phyloP scores from a whole-genome alignment of 1,140 invertebrate species.

The Drosophila micromelanica region DNA sequence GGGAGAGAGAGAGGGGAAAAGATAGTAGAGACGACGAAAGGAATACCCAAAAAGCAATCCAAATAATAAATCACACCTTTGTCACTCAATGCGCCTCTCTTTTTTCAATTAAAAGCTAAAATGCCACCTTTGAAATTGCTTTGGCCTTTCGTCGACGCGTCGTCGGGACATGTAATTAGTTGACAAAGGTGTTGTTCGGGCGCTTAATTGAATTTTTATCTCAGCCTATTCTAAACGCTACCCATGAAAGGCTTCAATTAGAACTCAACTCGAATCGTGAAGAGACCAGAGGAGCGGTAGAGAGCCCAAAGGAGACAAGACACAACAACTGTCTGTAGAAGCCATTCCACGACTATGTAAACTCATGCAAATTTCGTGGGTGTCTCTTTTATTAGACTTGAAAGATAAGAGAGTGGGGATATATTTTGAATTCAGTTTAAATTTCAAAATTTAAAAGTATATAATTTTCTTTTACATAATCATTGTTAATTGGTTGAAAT shows the following conservation, averaged over 20 bases:
- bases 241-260: conserved; percentile 34
- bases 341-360: conserved; percentile 12
- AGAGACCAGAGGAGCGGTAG: background rate
- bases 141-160: conserved; percentile 63
- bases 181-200: conserved; percentile 68
- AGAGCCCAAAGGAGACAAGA: too few species aligned
- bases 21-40: conserved; percentile 4
- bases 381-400: background rate
- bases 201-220: conserved; percentile 78
- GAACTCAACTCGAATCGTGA: conserved; percentile 7
- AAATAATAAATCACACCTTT: conserved; percentile 79
- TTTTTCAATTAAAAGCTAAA: conserved; percentile 69
- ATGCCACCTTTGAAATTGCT: conserved; percentile 57
- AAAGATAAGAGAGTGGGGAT: background rate
- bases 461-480: background rate
- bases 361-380: conserved; percentile 20
- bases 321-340: background rate
- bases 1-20: background rate
- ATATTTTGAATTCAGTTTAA: conserved; percentile 2
- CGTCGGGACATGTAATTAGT: conserved; percentile 68
- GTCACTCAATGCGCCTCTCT: conserved; percentile 64
- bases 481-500: background rate
- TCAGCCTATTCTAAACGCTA: conserved; percentile 36
- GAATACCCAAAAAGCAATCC: conserved; percentile 58
- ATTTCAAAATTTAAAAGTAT: background rate